Base-by-base conservation (phyloP, 35 echinoderm and acorn worm species). In the Amphiura filiformis region DNA sequence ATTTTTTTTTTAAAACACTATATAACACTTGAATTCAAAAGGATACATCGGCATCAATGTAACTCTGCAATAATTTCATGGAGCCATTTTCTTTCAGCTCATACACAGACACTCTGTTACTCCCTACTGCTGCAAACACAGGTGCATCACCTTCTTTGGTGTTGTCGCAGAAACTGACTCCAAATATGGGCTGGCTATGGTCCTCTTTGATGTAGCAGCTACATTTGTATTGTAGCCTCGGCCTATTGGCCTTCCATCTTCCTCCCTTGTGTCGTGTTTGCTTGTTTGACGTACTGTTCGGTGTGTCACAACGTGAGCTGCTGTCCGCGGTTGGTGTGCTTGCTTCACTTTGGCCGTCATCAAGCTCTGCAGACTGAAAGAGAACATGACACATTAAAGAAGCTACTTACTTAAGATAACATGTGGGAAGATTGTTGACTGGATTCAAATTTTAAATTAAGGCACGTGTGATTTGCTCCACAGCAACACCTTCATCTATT, bases 31-130 rank as follows among this genome's bases (percentile, higher is more conserved):
- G n/a, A n/a, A n/a, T n/a, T n/a, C n/a, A n/a, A 84, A 97, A 94
- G 96, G 96, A 98, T 98, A 98, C 96, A 87, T 94, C 96, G 30
- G 96, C 89, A 82, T 98, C 96, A 15, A 94, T 76, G 44, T 98
- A 98, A 40, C 96, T 98, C 86, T 98, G 96, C 32, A 98, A 39
- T 2, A 98, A 82, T 39, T 92, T 98, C 33, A 98, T 94, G 35
- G 84, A 89, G 1, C 86, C 87, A 36, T 84, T 76, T 15, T 97
- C 95, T 23, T 90, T 57, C 15, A 98, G 56, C 80, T 98, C 96
- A 87, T 98, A 98, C 38, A 98, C 89, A 18, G 92, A 94, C 12
- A 98, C 92, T 34, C 96, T 65, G 83, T 98, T 98, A 39, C 96
- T 98, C 17, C 96, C 96, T 14, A 87, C 96, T 65, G 89, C 88